Base-by-base conservation (phyloP, 2,797 vertebrate genomes). In the Sebastes taczanowskii region DNA sequence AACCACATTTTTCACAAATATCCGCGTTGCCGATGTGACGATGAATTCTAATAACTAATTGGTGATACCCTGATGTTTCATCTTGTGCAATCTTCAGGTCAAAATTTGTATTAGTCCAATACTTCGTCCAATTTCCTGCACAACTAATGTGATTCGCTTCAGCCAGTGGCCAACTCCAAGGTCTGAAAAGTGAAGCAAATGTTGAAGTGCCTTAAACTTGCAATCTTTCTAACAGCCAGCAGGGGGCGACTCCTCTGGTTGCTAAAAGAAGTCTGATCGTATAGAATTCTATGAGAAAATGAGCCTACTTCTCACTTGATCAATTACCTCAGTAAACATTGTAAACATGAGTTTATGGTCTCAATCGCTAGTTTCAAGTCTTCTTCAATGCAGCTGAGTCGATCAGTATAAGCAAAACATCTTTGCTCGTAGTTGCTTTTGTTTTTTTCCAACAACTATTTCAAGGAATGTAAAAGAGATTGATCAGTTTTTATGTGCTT, bases 191-290 rank as follows among this genome's bases (percentile, higher is more conserved):
- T 42, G 38, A 16, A 42, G 38, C 38, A 0, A 42, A 42, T 42
- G 38, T 42, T 42, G 38, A 42, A 0, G 38, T 42, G 38, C 14
- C 38, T 42, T 42, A 42, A 42, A 42, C 14, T 42, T 0, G 38
- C 38, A 42, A 16, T 42, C 38, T 42, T 42, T 42, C 38, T 16
- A 42, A 42, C 38, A 42, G 38, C 38, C 38, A 42, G 14, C 38
- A 42, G 38, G 38, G 38, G 38, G 38, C 6, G 38, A 42, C 38
- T 42, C 38, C 0, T 42, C 38, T 16, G 38, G 38, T 16, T 16
- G 0, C 38, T 1, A 42, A 42, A 42, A 42, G 6, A 42, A 42
- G 38, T 16, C 38, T 0, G 14, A 7, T 42, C 0, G 38, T 42
- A 42, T 42, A 42, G 38, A 42, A 1, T 0, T 42, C 38, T 42